Evolutionary conservation across 2,888 invertebrate genomes (phyloP), one percentile per base, ranked within the genome.

Genomic region (Caenorhabditis sp.): DNA sequence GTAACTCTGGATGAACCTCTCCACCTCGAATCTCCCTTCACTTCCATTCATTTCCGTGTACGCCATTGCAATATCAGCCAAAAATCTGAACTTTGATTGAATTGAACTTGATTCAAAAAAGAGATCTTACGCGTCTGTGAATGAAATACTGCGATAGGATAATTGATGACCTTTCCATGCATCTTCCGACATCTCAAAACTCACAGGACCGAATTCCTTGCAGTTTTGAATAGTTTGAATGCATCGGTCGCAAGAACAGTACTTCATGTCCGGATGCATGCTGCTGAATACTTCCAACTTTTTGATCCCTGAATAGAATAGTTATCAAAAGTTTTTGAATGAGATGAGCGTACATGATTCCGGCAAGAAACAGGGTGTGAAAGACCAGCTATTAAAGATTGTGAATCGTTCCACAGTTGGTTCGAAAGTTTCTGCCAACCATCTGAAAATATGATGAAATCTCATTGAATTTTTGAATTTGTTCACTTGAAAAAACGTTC

Each of bases 221-320:
- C 41, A 61, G 5, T 28, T 19, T 16, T 54, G 61, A n/a, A 31
- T 35, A 4, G 19, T 63, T 16, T 22, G 14, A 12, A 69, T 44
- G 44, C 77, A 77, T 35, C 61, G 59, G 2, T 24, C 41, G 22
- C 77, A 77, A 6, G n/a, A 26, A 19, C 77, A 77, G 28, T 69
- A 51, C 8, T 77, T 38, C 77, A 77, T 77, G 44, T 77, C 77
- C 1, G 77, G 77, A 59, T 77, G 77, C 61, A 70, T 61, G 24
- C 69, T 77, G 10, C 19, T 49, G 44, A 77, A 77, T 12, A 70
- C 58, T 12, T 19, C 28, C 47, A 70, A 24, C 6, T 24, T n/a
- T 14, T 31, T 44, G 8, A 38, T 12, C 58, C 64, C 51, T 75
- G 47, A 28, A 38, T 10, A 12, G 12, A 38, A 38, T 31, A 38